A percentile compares a stretch with the other conserved stretches of the same genome.
These are phyloP conservation scores for Aromia moschata DNA, from an alignment of 2,888 invertebrate genomes.

Conservation along the genomic window DNA sequence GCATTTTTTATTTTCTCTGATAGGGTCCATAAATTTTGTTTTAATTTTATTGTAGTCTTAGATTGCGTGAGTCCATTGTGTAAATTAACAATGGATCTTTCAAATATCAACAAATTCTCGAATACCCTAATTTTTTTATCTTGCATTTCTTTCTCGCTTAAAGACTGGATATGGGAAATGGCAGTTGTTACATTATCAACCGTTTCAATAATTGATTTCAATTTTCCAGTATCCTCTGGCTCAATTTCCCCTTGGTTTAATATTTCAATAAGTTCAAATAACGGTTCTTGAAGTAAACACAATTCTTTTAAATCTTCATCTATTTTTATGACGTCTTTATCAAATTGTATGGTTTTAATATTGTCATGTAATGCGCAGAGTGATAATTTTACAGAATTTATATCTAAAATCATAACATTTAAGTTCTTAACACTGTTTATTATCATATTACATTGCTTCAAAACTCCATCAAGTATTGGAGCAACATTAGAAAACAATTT, in stretches of 20 bases:
- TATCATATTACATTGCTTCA: not conserved
- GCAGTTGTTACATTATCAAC: constrained; percentile 17
- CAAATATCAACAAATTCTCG: not conserved
- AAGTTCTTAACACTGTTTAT: not conserved
- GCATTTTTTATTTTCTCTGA: constrained; percentile 6
- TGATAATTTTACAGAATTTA: constrained; percentile 26
- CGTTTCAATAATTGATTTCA: constrained; percentile 31
- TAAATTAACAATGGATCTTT: constrained; percentile 1
- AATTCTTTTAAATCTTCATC: constrained; percentile 27
- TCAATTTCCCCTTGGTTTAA: constrained; percentile 33
- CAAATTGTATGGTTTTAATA: constrained; percentile 23
- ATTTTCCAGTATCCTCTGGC: constrained; percentile 12
- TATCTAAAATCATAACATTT: not conserved
- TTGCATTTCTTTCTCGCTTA: constrained; percentile 6
- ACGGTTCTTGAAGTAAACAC: constrained; percentile 29
- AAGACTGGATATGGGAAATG: constrained; percentile 7
- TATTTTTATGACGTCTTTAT: not conserved
- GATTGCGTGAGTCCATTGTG: not conserved
- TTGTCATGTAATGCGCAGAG: constrained; percentile 35
- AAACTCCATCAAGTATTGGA: constrained; percentile 4
- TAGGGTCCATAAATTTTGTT: constrained; percentile 1
- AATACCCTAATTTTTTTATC: constrained; percentile 3
- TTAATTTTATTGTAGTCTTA: constrained; percentile 4
- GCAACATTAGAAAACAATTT: constrained; percentile 8
- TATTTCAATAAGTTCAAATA: constrained; percentile 35